Evolutionary conservation across 2,888 invertebrate genomes (phyloP).

Genomic region (Andrena trimmerana): DNA sequence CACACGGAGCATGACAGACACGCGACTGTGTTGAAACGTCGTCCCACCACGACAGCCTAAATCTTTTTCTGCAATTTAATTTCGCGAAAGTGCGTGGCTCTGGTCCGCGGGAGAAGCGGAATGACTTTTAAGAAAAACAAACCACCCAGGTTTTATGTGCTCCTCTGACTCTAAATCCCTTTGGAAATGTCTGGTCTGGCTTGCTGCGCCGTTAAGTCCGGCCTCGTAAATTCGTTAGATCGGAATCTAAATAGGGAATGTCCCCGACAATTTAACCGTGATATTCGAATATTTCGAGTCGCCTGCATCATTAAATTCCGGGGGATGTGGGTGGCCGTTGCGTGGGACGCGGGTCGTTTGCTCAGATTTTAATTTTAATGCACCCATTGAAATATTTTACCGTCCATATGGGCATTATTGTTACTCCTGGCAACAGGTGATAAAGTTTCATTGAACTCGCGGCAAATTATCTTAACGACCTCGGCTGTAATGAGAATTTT

Average conservation of each 20-base stretch:
- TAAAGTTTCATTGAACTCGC: slow-evolving; percentile 15
- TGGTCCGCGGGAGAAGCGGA: background rate
- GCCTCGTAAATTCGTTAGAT: background rate
- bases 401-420: slow-evolving; percentile 6
- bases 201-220: background rate
- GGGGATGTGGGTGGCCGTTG: background rate
- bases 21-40: slow-evolving; percentile 20
- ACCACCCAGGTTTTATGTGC: slow-evolving; percentile 21
- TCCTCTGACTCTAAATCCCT: background rate
- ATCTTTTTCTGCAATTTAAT: slow-evolving; percentile 43
- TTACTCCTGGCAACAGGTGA: slow-evolving; percentile 24
- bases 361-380: slow-evolving; percentile 6
- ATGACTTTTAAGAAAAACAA: slow-evolving; percentile 17
- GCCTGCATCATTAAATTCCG: background rate
- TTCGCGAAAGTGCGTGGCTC: slow-evolving; percentile 15
- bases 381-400: slow-evolving; percentile 28
- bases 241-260: background rate
- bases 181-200: background rate
- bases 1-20: slow-evolving; percentile 24
- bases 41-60: slow-evolving; percentile 13
- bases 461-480: slow-evolving; percentile 16
- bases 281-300: background rate
- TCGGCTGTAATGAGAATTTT: background rate
- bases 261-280: background rate
- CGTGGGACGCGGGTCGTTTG: background rate